Conservation (phyloP, 1,140 invertebrate genomes). For the Planococcus citri region DNA sequence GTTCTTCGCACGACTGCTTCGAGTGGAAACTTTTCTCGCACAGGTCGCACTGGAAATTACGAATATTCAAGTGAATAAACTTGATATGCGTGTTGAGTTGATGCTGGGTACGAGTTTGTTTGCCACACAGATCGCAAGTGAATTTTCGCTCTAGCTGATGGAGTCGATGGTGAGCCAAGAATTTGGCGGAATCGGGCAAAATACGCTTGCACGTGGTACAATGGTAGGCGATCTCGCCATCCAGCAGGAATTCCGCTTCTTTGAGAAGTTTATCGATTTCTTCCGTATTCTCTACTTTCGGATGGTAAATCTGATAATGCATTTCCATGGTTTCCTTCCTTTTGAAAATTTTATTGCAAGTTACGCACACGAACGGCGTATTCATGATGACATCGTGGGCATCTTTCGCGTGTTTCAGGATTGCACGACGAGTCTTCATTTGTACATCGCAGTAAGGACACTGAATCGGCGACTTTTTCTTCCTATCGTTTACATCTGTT, state of each 20-base stretch:
- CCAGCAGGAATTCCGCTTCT: not conserved
- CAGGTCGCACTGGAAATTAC: conserved; percentile 36
- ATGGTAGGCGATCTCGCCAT: not conserved
- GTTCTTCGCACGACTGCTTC: conserved; percentile 38
- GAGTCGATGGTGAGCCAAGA: conserved; percentile 22
- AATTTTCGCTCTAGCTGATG: conserved; percentile 51
- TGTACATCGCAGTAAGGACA: not conserved
- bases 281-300: not conserved
- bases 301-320: conserved; percentile 30
- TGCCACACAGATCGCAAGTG: conserved; percentile 58
- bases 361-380: conserved; percentile 37
- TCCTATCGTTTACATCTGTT: not conserved
- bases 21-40: conserved; percentile 46
- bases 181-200: not conserved
- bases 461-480: not conserved
- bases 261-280: not conserved
- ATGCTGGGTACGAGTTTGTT: conserved; percentile 50
- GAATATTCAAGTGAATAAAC: conserved; percentile 37
- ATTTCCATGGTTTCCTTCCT: conserved; percentile 36
- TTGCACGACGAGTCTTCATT: not conserved
- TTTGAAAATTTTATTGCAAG: conserved; percentile 37
- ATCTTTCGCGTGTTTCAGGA: not conserved
- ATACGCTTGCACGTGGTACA: not conserved
- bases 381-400: not conserved
- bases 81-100: conserved; percentile 46